Evolutionary conservation across 2,113 vertebrate species (phyloP), one percentile per base, ranked within the genome.

Genomic region (Thunnus maccoyii): DNA sequence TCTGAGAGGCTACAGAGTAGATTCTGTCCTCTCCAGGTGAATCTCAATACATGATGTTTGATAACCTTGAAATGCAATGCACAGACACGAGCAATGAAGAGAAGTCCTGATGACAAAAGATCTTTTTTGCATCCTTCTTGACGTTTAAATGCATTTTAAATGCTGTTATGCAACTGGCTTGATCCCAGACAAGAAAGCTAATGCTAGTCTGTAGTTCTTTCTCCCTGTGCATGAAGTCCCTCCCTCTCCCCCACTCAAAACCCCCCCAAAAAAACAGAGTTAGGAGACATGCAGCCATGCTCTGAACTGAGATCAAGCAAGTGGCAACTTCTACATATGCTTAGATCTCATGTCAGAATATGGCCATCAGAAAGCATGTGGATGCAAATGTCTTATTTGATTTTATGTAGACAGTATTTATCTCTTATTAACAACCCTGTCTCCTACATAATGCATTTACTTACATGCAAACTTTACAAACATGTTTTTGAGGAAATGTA

Each of bases 211-310:
- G 30, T 66, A 84, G 76, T 73, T 68, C 64, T 57, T 27, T 44
- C 4, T 46, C 15, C 64, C 57, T 63, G 20, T 89, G 90, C 90
- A 90, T 88, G 88, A 86, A 47, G n/a, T 72, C 78, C 17, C 74
- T 57, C n/a, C 52, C n/a, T 16, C 47, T 20, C 32, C 32, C 5
- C 4, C 32, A 2, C 7, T 9, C 36, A 7, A 41, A 41, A 41
- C 1, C 22, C 22, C 22, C 22, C 22, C 22, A 22, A 22, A 22
- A 22, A 22, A 22, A 22, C 22, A 22, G 22, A 22, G 22, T 22
- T 18, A 75, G 50, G 70, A 65, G 75, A 71, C 47, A 48, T 48
- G 64, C 52, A 55, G 60, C 51, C 68, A 72, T 80, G 48, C 62
- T 85, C 86, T 87, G 84, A 80, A 57, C 47, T 84, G 83, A 87